Conservation (phyloP, 1,140 invertebrate species). For the Nephila pilipes region DNA sequence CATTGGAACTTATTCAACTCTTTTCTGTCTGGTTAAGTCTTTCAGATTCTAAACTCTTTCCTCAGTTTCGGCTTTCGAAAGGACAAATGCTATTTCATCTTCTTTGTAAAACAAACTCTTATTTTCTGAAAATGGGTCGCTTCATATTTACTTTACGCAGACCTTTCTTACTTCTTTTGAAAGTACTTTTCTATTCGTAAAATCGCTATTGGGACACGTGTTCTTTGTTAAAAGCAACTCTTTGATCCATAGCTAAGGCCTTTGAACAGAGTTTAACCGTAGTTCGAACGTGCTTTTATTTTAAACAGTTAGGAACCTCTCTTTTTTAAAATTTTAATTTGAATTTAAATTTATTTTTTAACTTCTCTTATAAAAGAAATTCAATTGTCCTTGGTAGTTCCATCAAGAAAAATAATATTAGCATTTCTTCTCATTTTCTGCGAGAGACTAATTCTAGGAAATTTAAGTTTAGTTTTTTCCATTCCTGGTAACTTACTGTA, state of each 20-base stretch:
- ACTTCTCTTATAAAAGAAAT: constrained; percentile 6
- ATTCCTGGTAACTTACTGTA: too few species aligned
- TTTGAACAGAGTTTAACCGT: background rate
- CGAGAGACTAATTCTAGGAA: too few species aligned
- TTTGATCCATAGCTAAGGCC: background rate
- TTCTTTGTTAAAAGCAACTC: background rate
- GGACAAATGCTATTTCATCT: constrained; percentile 7
- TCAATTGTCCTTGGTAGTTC: background rate
- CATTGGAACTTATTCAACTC: constrained; percentile 23
- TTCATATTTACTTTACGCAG: background rate
- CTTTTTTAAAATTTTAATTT: background rate
- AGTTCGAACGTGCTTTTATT: background rate
- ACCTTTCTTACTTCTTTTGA: background rate
- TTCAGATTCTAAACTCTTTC: background rate
- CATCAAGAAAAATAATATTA: background rate
- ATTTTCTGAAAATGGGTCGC: constrained; percentile 32
- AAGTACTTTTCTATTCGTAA: background rate
- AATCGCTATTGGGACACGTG: constrained; percentile 1
- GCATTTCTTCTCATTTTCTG: too few species aligned
- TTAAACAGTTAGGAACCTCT: background rate
- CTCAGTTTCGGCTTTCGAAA: background rate
- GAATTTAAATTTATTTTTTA: background rate
- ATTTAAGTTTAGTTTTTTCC: too few species aligned
- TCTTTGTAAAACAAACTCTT: constrained; percentile 46
- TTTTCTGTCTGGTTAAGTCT: background rate